Evolutionary conservation across 2,113 vertebrate genomes (phyloP), one percentile per base, ranked within the genome.

Genomic region (Dinomys branickii): DNA sequence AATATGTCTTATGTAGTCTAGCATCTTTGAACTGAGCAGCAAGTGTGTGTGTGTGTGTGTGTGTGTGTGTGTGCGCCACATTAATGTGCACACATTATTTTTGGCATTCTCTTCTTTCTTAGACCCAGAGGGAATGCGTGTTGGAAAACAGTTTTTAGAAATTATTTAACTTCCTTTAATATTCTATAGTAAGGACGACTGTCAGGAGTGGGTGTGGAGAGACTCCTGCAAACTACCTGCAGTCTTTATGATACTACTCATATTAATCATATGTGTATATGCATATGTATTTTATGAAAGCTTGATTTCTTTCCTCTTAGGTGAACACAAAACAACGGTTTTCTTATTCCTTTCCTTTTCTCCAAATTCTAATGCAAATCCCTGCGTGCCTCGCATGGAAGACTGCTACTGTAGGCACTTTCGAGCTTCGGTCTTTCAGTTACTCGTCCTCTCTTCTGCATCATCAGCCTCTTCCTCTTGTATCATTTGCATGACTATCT

Each of bases 111-210:
- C 67, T 35, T 59, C 54, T 95, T 54, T 75, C 67, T 44, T 65
- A 69, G 52, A 78, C 38, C 58, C 22, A 47, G 26, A 73, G 56
- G 38, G 44, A 78, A 22, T 71, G 1, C 44, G 7, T 52, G 6
- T 63, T 95, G 75, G 30, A 44, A 95, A 95, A 71, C 54, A n/a
- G 44, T 78, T 88, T 78, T 89, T 80, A 44, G 71, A 30, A 73
- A 87, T 78, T 13, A 80, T 47, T 19, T 35, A 44, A 7, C 38
- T 67, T 81, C 71, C 61, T 41, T 47, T 67, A 47, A 41, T 47
- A 28, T 54, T 61, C 44, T 61, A 30, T 38, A n/a, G n/a, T 28
- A 71, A 90, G 47, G 35, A n/a, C n/a, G n/a, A n/a, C n/a, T n/a
- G n/a, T n/a, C n/a, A n/a, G n/a, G n/a, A n/a, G n/a, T n/a, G n/a